These are phyloP conservation scores for Sprattus sprattus DNA, from an alignment of 2,113 vertebrate genomes.

Conservation along the genomic window DNA sequence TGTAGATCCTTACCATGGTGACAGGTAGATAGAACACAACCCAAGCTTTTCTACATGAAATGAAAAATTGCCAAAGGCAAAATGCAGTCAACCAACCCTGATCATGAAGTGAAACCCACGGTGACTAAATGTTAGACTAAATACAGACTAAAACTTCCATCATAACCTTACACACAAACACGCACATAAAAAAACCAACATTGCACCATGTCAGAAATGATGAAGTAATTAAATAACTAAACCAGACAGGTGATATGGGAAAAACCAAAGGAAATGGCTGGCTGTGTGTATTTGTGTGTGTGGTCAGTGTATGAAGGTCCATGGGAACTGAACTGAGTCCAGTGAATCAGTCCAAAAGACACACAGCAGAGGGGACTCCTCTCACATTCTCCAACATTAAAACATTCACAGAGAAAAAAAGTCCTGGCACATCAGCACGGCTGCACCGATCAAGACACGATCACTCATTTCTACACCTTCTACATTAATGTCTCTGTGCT, in stretches of 20 bases:
- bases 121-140: background rate
- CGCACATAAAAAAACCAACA: background rate
- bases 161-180: background rate
- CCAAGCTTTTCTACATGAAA: background rate
- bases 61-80: background rate
- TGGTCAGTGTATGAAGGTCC: background rate
- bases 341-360: background rate
- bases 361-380: background rate
- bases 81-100: background rate
- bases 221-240: background rate
- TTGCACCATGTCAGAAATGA: background rate
- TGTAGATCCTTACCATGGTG: background rate
- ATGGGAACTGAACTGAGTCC: background rate
- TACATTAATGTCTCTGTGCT: background rate
- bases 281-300: slow-evolving; percentile 1
- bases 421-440: background rate
- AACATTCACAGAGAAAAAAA: background rate
- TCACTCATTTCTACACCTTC: background rate
- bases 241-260: background rate
- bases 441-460: background rate
- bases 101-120: background rate
- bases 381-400: background rate
- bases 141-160: background rate
- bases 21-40: background rate
- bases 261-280: slow-evolving; percentile 8